Percentiles rank a stretch among this genome's conserved stretches.
phyloP scores from a whole-genome alignment of 2,888 invertebrate species.

The Encarsia formosa region DNA sequence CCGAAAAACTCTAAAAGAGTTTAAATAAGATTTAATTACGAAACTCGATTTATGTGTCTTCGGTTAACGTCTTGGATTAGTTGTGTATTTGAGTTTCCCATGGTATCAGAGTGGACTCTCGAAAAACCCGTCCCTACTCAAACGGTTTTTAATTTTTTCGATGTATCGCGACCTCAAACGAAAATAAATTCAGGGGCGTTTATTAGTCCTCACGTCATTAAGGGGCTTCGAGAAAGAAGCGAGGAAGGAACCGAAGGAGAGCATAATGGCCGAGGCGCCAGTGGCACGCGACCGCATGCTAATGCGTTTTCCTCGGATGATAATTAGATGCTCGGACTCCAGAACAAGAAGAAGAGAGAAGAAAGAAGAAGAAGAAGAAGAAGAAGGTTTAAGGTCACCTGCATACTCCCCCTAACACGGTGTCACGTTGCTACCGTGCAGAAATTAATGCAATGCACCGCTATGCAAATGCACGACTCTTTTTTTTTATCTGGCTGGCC shows the following conservation, averaged over 20 bases:
- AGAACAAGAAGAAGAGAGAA: conserved; percentile 25
- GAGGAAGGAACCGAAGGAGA: neutral
- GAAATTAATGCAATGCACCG: conserved; percentile 48
- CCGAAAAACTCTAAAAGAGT: no score
- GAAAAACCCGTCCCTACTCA: conserved; percentile 13
- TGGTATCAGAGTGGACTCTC: conserved; percentile 13
- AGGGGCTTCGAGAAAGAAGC: neutral
- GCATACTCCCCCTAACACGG: conserved; percentile 28
- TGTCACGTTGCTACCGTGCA: no score
- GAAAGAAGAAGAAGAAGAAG: conserved; percentile 16
- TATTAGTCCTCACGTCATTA: conserved; percentile 20
- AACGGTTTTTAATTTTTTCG: neutral
- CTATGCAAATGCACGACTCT: conserved; percentile 26
- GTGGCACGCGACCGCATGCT: conserved; percentile 38
- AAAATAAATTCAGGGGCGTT: no score
- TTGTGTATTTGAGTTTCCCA: conserved; percentile 19
- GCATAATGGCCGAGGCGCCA: conserved; percentile 25
- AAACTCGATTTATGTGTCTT: no score
- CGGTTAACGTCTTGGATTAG: conserved; percentile 13
- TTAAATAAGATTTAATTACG: no score
- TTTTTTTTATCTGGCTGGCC: neutral
- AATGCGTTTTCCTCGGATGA: conserved; percentile 34
- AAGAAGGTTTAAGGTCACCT: conserved; percentile 39
- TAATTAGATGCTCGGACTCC: conserved; percentile 32
- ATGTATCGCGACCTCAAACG: no score